Base-by-base conservation (phyloP, 2,113 vertebrate species). In the Menura novaehollandiae region DNA sequence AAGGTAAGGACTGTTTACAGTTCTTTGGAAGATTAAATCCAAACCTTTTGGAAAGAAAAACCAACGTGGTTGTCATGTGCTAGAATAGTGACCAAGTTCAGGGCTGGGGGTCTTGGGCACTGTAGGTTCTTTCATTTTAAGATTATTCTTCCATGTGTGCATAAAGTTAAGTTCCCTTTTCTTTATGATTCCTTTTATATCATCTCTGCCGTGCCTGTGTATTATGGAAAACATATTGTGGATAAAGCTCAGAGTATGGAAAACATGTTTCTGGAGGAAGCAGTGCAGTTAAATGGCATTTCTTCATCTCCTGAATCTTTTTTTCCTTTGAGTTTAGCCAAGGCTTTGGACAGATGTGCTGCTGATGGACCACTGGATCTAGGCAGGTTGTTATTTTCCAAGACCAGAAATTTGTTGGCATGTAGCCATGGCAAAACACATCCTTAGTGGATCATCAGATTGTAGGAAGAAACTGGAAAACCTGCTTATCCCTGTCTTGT, bases 1-100 rank as follows among this genome's bases (percentile, higher is more conserved):
- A 99, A 99, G 99, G 99, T 99, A 98, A 98, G 76, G 58, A 43
- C 46, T 37, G 39, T 55, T 41, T 35, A 9, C 64, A 47, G 4
- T 73, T 77, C 77, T 39, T 39, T 13, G 13, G 68, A 92, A 84
- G 72, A 58, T 91, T 91, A 53, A 85, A 94, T 69, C 28, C 87
- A 64, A 82, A 75, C 46, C 49, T 93, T 66, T 68, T 35, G 17
- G 83, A 74, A 85, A 60, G 66, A 19, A 75, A 73, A 85, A 66
- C 18, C 35, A 24, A 15, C 15, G 2, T 73, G 2, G 3, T 10
- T 22, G 22, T 26, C 15, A n/a, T 4, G 13, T 44, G 30, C 63
- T 63, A 3, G 14, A 60, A 12, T 2, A 63, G 52, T 7, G 28
- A 46, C 58, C 9, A 6, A 27, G 41, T 16, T 85, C 24, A 58